Percentiles rank a stretch among this genome's conserved stretches.
Conservation (phyloP, 2,113 vertebrate species). For the Saguinus imperator region DNA sequence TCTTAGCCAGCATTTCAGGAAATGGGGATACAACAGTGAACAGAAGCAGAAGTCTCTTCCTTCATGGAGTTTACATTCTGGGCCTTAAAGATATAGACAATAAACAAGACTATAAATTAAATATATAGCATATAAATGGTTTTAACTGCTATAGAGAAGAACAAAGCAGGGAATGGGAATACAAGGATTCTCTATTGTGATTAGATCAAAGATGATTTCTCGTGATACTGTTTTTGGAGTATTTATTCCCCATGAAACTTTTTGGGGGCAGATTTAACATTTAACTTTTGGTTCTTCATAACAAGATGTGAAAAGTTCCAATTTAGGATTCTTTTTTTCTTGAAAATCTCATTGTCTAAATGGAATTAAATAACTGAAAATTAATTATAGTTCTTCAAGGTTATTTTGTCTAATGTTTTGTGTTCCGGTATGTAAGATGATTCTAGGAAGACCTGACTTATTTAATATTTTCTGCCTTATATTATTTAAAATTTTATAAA, state of each 20-base stretch:
- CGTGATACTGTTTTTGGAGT: background rate
- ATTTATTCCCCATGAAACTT: background rate
- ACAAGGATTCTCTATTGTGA: background rate
- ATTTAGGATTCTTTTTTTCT: background rate
- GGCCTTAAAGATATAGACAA: background rate
- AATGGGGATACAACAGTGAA: background rate
- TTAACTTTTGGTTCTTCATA: background rate
- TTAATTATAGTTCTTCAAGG: background rate
- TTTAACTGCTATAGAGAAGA: background rate
- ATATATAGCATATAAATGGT: background rate
- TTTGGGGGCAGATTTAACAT: background rate
- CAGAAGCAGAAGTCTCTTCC: background rate
- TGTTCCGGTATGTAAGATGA: background rate
- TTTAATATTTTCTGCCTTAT: background rate
- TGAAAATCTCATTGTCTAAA: background rate
- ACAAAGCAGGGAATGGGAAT: background rate
- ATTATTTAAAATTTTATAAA: background rate
- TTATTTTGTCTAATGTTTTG: constrained; percentile 38
- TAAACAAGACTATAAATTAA: background rate
- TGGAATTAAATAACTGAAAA: constrained; percentile 8
- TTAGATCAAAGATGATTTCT: background rate
- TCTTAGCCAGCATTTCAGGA: background rate
- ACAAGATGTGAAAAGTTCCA: background rate
- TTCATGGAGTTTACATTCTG: background rate
- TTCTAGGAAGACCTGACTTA: background rate